Base-by-base conservation (phyloP, 2,888 invertebrate genomes). In the Drosophila maculinotata region DNA sequence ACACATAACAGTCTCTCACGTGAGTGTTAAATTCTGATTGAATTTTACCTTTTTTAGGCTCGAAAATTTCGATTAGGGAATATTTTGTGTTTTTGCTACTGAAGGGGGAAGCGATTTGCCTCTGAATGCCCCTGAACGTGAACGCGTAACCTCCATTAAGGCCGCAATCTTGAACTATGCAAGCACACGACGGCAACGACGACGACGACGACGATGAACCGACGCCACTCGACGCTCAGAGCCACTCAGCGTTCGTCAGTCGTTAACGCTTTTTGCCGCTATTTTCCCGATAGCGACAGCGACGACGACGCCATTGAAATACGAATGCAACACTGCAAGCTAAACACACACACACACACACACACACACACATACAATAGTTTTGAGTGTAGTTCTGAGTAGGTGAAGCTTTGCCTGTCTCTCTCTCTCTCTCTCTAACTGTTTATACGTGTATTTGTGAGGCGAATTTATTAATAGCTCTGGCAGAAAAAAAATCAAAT, bases 111-210 rank as follows among this genome's bases (percentile, higher is more conserved):
- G 25, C 12, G 57, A 56, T 56, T 59, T 65, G 59, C 62, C 64
- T 53, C 52, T 31, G 12, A 52, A 48, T 76, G 72, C 76, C 81
- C 81, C 73, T 80, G 80, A 80, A 80, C 90, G 86, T 90, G 90
- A 90, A 89, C 90, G 89, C 90, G 81, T 90, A 90, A 90, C 90
- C 90, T 88, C 89, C 86, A 88, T 75, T 87, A 79, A 90, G 90
- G 90, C 89, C 90, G 79, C 84, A 90, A 88, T 90, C 89, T 90
- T 88, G 89, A 90, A 89, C 89, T 87, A 77, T 69, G 76, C 72
- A 66, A 56, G 62, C 63, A 57, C 49, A 57, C 52, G n/a, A 47
- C 36, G 23, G 15, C 41, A 30, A 3, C 26, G 20, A n/a, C n/a
- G 15, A 15, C 36, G 15, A 15, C 49, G 25, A 53, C 39, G 48